Conservation (phyloP, 2,888 invertebrate species). For the Nemotelus nigrinus region DNA sequence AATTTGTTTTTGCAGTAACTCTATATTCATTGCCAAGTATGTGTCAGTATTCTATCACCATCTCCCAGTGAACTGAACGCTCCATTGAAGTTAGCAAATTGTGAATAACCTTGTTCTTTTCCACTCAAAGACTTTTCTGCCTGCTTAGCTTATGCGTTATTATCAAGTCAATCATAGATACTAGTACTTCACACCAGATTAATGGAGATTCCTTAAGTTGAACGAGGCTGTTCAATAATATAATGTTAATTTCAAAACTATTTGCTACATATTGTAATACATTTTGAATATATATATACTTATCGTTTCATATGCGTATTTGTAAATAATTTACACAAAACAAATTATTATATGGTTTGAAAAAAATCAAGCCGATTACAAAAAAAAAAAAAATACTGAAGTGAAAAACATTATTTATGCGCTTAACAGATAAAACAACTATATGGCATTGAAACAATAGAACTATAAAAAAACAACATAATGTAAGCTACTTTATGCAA, state of each 20-base stretch:
- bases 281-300: constrained; percentile 1
- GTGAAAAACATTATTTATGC: constrained; percentile 45
- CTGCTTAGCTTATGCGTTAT: too few relatives aligned
- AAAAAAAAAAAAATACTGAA: constrained; percentile 18
- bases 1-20: too few relatives aligned
- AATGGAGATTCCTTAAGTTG: constrained; percentile 18
- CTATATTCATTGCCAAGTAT: too few relatives aligned
- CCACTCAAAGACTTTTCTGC: too few relatives aligned
- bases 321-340: constrained; percentile 39
- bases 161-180: too few relatives aligned
- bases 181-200: not conserved
- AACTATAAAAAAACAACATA: too few relatives aligned
- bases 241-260: constrained; percentile 29
- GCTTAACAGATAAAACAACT: constrained; percentile 44
- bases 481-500: too few relatives aligned
- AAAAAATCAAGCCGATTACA: constrained; percentile 13
- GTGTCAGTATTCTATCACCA: too few relatives aligned
- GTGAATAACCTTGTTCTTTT: too few relatives aligned
- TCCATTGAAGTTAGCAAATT: too few relatives aligned
- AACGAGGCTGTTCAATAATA: constrained; percentile 40
- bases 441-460: not conserved
- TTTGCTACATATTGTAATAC: not conserved
- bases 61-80: too few relatives aligned
- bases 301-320: not conserved
- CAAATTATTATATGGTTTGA: constrained; percentile 11